phyloP scores from a whole-genome alignment of 2,888 invertebrate genomes.

The Phyllotreta striolata region DNA sequence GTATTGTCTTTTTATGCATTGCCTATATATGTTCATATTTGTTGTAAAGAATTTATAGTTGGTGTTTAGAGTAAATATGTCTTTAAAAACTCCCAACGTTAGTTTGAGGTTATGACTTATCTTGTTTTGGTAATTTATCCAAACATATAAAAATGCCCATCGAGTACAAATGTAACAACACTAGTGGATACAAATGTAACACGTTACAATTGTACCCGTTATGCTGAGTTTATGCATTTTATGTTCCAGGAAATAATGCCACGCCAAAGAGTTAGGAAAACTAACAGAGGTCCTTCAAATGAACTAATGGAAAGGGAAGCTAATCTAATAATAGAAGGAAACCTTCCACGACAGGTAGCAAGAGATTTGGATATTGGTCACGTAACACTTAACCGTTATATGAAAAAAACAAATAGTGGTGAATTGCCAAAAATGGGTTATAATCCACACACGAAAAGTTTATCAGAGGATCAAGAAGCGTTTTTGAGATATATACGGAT shows the following conservation, averaged over 20 bases:
- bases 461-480: slow-evolving; percentile 10
- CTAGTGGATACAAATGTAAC: slow-evolving; percentile 7
- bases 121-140: slow-evolving; percentile 13
- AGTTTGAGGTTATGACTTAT: slow-evolving; percentile 15
- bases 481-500: slow-evolving; percentile 15
- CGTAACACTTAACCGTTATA: slow-evolving; percentile 23
- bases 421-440: slow-evolving; percentile 14
- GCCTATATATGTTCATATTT: slow-evolving; percentile 7
- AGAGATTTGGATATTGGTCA: slow-evolving; percentile 17
- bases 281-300: slow-evolving; percentile 15
- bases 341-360: slow-evolving; percentile 22
- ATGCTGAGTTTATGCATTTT: slow-evolving; percentile 19
- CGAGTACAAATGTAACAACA: slow-evolving; percentile 12
- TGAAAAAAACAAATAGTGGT: slow-evolving; percentile 16
- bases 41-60: slow-evolving; percentile 12
- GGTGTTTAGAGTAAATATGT: slow-evolving; percentile 9
- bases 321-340: slow-evolving; percentile 22
- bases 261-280: slow-evolving; percentile 16
- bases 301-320: slow-evolving; percentile 17
- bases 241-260: slow-evolving; percentile 17
- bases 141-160: slow-evolving; percentile 9
- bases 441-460: slow-evolving; percentile 9
- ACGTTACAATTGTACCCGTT: slow-evolving; percentile 23
- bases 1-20: slow-evolving; percentile 6
- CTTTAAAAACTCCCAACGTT: slow-evolving; percentile 10